phyloP scores from a whole-genome alignment of 1,140 invertebrate genomes.

The Lasioglossum albipes region DNA sequence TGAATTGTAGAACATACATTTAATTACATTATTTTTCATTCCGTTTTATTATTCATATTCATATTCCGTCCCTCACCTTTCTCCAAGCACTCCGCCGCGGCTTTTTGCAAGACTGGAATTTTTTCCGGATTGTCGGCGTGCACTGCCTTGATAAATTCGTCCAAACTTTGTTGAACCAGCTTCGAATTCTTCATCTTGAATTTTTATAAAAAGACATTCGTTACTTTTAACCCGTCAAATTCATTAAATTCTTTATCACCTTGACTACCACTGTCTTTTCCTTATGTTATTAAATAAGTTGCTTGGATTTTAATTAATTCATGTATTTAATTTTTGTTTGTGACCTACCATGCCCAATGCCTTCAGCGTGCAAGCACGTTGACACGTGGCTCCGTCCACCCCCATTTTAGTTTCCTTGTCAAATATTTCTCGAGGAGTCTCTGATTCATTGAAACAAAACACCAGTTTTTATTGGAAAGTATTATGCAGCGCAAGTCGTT shows the following conservation, averaged over 20 bases:
- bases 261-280: too few relatives aligned
- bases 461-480: background rate
- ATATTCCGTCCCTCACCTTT: background rate
- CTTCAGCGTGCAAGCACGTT: background rate
- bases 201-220: background rate
- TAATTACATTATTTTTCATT: background rate
- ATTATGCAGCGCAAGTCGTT: too few relatives aligned
- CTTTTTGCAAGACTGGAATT: accelerated
- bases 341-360: background rate
- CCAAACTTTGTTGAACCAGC: background rate
- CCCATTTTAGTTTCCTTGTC: background rate
- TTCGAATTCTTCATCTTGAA: conserved; percentile 11
- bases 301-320: too few relatives aligned
- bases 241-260: background rate
- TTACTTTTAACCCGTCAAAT: background rate
- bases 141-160: background rate
- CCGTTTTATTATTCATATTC: background rate
- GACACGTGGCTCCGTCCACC: background rate
- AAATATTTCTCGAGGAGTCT: background rate
- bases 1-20: background rate
- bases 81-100: background rate
- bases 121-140: background rate
- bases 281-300: too few relatives aligned
- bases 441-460: background rate
- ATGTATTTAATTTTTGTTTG: too few relatives aligned